Evolutionary conservation across 2,113 vertebrate species (phyloP), one percentile per base, ranked within the genome.

Genomic region (Pycnonotus jocosus): DNA sequence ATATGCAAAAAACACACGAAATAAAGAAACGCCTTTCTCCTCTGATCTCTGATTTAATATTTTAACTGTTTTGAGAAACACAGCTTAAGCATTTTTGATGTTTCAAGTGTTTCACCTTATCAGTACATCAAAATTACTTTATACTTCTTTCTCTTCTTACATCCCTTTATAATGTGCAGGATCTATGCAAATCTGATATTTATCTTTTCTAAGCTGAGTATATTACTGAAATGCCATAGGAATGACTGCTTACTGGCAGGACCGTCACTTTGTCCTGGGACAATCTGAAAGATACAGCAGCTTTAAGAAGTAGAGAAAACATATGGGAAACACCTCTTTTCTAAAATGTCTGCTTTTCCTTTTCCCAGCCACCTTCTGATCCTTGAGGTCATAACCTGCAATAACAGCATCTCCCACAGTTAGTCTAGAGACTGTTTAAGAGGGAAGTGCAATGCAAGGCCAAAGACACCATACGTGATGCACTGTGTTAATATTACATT

Each of bases 381-480:
- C 37, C 42, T 13, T 28, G 18, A 72, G 40, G 38, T 48, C n/a
- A 25, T 61, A 73, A 65, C 42, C 56, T 87, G 37, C 51, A 65
- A 7, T 66, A 70, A 17, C 12, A 31, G 47, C 78, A 72, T 44
- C 44, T 81, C 27, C 37, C 66, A 42, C 10, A 24, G 22, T 38
- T 50, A 14, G 10, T 35, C 56, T 47, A 22, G 65, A 50, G 54
- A 28, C 25, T 81, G 20, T 62, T 73, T 21, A 54, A n/a, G 16
- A 86, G 33, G 35, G 22, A 72, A 86, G 23, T 51, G 28, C 45
- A 85, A 20, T 58, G 31, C 45, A 77, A 72, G 24, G n/a, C 28
- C 38, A 37, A 40, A 57, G 16, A 48, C 20, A 51, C 3, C 0
- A 0, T 65, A 40, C 47, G 19, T 7, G 7, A 16, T 27, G 20